Evolutionary conservation across 2,113 vertebrate genomes (phyloP).

Genomic region (Neogobius melanostomus): DNA sequence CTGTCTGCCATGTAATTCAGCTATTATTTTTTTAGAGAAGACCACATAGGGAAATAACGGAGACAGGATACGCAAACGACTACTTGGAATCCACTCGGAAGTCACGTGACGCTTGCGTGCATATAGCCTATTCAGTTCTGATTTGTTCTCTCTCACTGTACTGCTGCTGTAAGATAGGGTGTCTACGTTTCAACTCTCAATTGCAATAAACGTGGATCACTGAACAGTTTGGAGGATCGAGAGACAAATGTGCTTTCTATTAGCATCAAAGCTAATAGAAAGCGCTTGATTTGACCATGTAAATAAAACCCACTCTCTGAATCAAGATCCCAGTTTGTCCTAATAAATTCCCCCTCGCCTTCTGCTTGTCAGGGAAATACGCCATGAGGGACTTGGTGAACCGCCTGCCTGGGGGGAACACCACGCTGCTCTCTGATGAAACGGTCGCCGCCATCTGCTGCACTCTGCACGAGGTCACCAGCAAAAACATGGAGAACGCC

Average conservation of each 20-base stretch:
- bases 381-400: conserved; percentile 97
- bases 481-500: conserved; percentile 99
- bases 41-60: too few relatives aligned
- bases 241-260: background rate
- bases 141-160: too few relatives aligned
- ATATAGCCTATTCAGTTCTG: too few relatives aligned
- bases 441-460: conserved; percentile 96
- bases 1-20: too few relatives aligned
- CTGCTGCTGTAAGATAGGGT: too few relatives aligned
- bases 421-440: conserved; percentile 88
- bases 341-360: conserved; percentile 18
- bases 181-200: background rate
- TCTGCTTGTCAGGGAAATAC: conserved; percentile 84
- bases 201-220: background rate
- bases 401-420: conserved; percentile 87
- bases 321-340: background rate
- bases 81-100: too few relatives aligned
- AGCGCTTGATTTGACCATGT: conserved; percentile 11
- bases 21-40: too few relatives aligned
- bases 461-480: conserved; percentile 95
- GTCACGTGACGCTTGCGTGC: too few relatives aligned
- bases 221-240: background rate
- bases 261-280: conserved; percentile 1
- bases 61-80: too few relatives aligned
- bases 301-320: too few relatives aligned